Conservation (phyloP, 2,888 invertebrate genomes). For the Dicranocentrus wangi region DNA sequence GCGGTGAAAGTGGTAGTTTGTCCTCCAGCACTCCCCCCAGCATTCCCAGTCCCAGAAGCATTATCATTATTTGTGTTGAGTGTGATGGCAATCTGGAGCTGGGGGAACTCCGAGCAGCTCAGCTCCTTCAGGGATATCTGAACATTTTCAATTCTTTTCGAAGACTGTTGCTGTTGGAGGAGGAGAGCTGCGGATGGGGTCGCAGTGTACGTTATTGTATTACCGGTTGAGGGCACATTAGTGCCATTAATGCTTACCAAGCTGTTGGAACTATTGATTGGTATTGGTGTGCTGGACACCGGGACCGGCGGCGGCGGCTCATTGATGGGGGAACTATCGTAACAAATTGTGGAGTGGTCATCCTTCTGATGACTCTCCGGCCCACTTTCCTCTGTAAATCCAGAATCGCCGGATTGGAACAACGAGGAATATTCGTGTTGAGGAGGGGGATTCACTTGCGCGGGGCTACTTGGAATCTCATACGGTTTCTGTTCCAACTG, state of each 20-base stretch:
- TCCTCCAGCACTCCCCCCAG: slow-evolving; percentile 23
- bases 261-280: neutral
- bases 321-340: slow-evolving; percentile 25
- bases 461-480: slow-evolving; percentile 24
- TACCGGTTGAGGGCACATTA: slow-evolving; percentile 14
- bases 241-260: slow-evolving; percentile 7
- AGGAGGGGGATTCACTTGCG: neutral
- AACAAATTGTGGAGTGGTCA: slow-evolving; percentile 36
- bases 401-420: slow-evolving; percentile 60
- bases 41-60: slow-evolving; percentile 38
- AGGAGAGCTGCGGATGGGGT: slow-evolving; percentile 36
- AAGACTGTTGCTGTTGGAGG: slow-evolving; percentile 46
- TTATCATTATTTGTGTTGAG: slow-evolving; percentile 69
- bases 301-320: neutral
- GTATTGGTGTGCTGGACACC: slow-evolving; percentile 7
- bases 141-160: slow-evolving; percentile 72
- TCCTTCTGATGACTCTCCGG: slow-evolving; percentile 51
- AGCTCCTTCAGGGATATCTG: slow-evolving; percentile 72
- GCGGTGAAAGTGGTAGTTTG: slow-evolving; percentile 27
- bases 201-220: slow-evolving; percentile 43
- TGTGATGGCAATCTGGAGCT: slow-evolving; percentile 73
- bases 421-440: slow-evolving; percentile 36
- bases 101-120: slow-evolving; percentile 70
- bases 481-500: neutral
- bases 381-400: slow-evolving; percentile 66